Base-by-base conservation (phyloP, 37 sponge, comb jelly and placozoan species). In the Aphrocallistes beatrix region DNA sequence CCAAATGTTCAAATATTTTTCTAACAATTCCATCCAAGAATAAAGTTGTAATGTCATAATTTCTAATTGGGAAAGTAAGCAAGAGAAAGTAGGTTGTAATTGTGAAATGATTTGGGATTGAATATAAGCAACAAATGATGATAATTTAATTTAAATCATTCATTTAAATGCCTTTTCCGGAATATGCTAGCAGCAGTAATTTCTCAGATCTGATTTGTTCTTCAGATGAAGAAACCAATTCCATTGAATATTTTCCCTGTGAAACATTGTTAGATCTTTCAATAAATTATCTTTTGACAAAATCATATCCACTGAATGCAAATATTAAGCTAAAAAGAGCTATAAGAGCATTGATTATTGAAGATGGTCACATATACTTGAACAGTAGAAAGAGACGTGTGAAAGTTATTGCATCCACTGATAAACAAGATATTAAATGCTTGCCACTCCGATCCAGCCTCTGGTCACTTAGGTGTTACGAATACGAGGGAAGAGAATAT, bases 391-490 rank as follows among this genome's bases (percentile, higher is more conserved):
- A 42, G 45, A 42, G 45, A 42, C 6, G 45, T 42, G 75, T 85
- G 39, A 87, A 87, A 60, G 75, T 87, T 39, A 38, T 83, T 17
- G 0, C n/a, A 38, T 50, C 75, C 19, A 38, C 50, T 28, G 84
- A 87, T 10, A 84, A 87, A 60, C 88, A 88, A 81, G 60, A 75
- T 84, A 1, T 83, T 88, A 81, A 39, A 42, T 37, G 82, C 85
- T 17, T 84, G 88, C 82, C 85, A 88, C 42, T 23, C 85, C 30
- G 84, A 84, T 28, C 85, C 88, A 13, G 84, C 88, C 13, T 88
- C 88, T 37, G 88, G 88, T 60, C 88, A 88, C 50, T 88, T 88
- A 69, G 85, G 85, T 0, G 45, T 88, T 9, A 84, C 85, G 13
- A 6, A 16, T 6, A 13, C 6, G 13, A 42, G 45, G 45, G 45